These are phyloP conservation scores for Sminthurinus aureus DNA, from an alignment of 2,888 invertebrate genomes.

Conservation along the genomic window DNA sequence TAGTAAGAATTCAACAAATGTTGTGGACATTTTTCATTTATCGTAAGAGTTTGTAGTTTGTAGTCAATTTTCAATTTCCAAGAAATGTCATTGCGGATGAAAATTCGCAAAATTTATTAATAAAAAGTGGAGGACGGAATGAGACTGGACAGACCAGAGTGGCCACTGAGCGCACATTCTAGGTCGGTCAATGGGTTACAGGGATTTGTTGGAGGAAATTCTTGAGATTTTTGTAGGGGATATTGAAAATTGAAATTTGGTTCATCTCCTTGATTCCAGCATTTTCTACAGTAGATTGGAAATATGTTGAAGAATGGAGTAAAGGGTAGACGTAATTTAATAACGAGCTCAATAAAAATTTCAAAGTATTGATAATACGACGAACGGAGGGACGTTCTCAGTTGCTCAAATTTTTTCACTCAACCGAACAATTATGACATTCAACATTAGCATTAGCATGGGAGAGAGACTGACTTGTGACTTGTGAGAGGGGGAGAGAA, in stretches of 20 bases:
- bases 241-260: too few relatives aligned
- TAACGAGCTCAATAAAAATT: neutral
- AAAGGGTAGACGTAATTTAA: neutral
- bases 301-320: neutral
- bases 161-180: neutral
- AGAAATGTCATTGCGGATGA: too few relatives aligned
- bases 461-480: neutral
- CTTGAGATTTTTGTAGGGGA: neutral
- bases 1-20: too few relatives aligned
- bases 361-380: neutral
- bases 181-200: neutral
- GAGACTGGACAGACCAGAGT: too few relatives aligned
- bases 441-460: neutral
- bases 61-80: too few relatives aligned
- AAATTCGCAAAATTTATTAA: too few relatives aligned
- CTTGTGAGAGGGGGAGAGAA: neutral
- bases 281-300: neutral
- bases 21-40: too few relatives aligned
- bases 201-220: neutral
- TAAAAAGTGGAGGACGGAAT: too few relatives aligned
- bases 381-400: neutral
- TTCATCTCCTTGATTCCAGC: too few relatives aligned
- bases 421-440: conserved; percentile 12
- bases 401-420: neutral
- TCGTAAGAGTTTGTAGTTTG: too few relatives aligned